A percentile compares a stretch with the other conserved stretches of the same genome.
phyloP scores from a whole-genome alignment of 2,888 invertebrate species.

The Drosophila rubida region DNA sequence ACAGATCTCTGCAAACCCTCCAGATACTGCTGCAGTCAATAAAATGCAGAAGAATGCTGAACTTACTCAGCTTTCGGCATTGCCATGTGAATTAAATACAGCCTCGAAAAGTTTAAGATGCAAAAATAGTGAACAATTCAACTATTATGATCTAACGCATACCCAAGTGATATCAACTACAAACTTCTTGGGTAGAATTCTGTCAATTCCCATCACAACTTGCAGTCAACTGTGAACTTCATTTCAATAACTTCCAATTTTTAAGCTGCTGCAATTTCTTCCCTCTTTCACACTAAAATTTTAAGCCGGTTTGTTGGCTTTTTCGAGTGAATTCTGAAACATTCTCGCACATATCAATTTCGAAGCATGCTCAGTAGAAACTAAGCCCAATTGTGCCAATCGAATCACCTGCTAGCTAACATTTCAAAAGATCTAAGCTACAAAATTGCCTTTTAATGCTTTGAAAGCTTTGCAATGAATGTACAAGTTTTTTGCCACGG shows the following conservation, averaged over 20 bases:
- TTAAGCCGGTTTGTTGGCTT: no score
- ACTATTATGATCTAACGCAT: no score
- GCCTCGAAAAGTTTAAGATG: no score
- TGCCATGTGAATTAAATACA: no score
- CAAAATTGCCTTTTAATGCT: slow-evolving; percentile 72
- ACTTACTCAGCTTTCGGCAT: not conserved
- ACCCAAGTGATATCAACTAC: no score
- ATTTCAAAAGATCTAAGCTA: slow-evolving; percentile 64
- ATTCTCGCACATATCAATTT: not conserved
- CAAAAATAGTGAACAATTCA: no score
- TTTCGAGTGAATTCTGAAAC: not conserved
- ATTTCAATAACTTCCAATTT: no score
- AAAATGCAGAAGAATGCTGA: not conserved
- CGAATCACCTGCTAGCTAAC: slow-evolving; percentile 33
- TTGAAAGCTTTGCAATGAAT: slow-evolving; percentile 25
- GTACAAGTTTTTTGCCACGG: not conserved
- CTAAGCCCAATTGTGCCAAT: slow-evolving; percentile 18
- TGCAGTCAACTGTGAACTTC: no score
- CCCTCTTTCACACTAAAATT: no score
- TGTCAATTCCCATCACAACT: no score
- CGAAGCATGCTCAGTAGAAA: slow-evolving; percentile 15
- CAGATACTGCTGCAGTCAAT: not conserved
- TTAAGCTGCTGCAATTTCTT: no score
- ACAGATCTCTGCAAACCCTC: not conserved
- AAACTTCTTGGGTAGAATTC: no score